Base-by-base conservation (phyloP, 2,113 vertebrate species). In the Ophiodon elongatus region DNA sequence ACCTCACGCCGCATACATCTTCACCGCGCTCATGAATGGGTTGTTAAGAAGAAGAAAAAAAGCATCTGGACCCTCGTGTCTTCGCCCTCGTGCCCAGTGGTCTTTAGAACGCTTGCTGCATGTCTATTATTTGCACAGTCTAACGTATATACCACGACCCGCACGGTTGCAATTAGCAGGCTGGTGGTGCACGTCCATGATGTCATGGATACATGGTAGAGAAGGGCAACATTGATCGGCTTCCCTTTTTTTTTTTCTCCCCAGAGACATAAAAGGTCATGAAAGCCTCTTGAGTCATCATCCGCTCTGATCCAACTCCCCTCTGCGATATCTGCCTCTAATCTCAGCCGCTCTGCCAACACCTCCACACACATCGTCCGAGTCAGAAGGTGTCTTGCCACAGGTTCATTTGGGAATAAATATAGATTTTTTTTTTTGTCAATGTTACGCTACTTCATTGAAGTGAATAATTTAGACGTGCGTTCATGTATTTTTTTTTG, bases 211-310 rank as follows among this genome's bases (percentile, higher is more conserved):
- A 47, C 64, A 21, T n/a, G 21, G 29, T 13, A 31, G 35, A 57
- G 25, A 77, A n/a, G 14, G 23, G 41, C 45, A 62, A 17, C 35
- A 57, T 27, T 50, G 50, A 80, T 9, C 67, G 14, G 10, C 23
- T 37, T 73, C 11, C 43, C 8, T 41, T 74, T 74, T 21, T 13
- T 45, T 14, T 45, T 21, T 15, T 4, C 13, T 13, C 4, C 41
- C 25, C 45, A 35, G 57, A 82, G 56, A 75, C 62, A 4, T 10
- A 9, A 43, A 72, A 85, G 66, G 75, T 70, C 57, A 41, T 5
- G 19, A 4, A 39, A 2, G 56, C 45, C 5, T 52, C 10, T 3
- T 39, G n/a, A 66, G 45, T 1, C 10, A 17, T 37, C 21, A 45
- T 60, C 65, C 10, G 43, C 59, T 75, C 72, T 59, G 56, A 29